Evolutionary conservation across 2,113 vertebrate genomes (phyloP).

Genomic region (Reinhardtius hippoglossoides): DNA sequence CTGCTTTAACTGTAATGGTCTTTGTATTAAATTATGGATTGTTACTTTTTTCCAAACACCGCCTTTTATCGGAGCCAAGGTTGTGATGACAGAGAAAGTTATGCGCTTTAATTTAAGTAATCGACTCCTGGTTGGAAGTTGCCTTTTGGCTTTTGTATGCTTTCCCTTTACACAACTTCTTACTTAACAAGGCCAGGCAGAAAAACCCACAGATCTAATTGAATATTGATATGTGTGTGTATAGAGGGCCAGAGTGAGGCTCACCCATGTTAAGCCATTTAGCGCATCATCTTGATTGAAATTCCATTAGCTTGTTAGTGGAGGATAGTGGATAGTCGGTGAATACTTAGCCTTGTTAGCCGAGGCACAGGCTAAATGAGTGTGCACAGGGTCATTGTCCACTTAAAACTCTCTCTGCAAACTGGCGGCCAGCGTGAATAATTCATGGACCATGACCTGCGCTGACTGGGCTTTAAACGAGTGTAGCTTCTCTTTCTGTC

Average conservation of each 20-base stretch:
- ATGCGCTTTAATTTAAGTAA: conserved; percentile 55
- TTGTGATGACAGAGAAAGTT: conserved; percentile 61
- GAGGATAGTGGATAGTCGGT: conserved; percentile 74
- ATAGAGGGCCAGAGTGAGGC: conserved; percentile 58
- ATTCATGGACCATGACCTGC: conserved; percentile 78
- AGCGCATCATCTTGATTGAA: conserved; percentile 81
- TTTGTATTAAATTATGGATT: neutral
- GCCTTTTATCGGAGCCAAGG: conserved; percentile 49
- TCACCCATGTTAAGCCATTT: conserved; percentile 74
- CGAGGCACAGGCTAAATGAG: conserved; percentile 78
- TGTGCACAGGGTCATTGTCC: conserved; percentile 83
- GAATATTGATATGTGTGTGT: conserved; percentile 80
- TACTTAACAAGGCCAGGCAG: conserved; percentile 75
- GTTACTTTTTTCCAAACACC: conserved; percentile 20
- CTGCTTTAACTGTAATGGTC: neutral
- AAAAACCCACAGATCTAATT: conserved; percentile 78
- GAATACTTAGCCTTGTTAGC: conserved; percentile 82
- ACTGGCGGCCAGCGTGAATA: conserved; percentile 76
- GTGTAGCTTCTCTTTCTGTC: conserved; percentile 71
- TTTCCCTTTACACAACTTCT: conserved; percentile 68
- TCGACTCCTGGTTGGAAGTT: conserved; percentile 47
- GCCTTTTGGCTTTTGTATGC: conserved; percentile 63
- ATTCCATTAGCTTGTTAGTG: conserved; percentile 85
- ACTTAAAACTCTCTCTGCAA: conserved; percentile 79
- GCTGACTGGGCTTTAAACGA: conserved; percentile 72